Percentiles rank a stretch among this genome's conserved stretches.
phyloP scores from a whole-genome alignment of 2,797 vertebrate genomes.

The Arnoldichthys spilopterus region DNA sequence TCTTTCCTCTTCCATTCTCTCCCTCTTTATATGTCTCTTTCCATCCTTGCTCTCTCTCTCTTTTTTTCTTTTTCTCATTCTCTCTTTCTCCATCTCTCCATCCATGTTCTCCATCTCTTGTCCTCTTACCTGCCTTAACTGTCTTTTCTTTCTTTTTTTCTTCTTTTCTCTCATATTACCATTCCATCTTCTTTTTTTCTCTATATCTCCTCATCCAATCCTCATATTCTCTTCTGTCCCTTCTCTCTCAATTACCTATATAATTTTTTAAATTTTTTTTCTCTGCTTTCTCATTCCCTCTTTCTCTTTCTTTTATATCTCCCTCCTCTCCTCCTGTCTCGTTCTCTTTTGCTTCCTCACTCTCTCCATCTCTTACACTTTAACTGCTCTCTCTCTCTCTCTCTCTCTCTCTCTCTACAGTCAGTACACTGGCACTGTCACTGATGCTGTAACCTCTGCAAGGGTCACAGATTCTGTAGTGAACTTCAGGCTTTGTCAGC shows the following conservation, averaged over 20 bases:
- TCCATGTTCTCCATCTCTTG: slow-evolving; percentile 52
- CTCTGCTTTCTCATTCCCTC: slow-evolving; percentile 41
- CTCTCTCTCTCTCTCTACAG: neutral
- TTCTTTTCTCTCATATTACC: too few relatives aligned
- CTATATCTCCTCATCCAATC: too few relatives aligned
- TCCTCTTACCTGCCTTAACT: slow-evolving; percentile 15
- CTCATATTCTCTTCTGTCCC: too few relatives aligned
- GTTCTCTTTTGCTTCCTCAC: neutral
- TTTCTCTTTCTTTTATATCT: slow-evolving; percentile 6
- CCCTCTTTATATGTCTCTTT: neutral
- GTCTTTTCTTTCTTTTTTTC: slow-evolving; percentile 15
- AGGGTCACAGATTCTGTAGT: slow-evolving; percentile 65
- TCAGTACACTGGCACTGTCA: slow-evolving; percentile 59
- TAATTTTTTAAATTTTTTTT: too few relatives aligned
- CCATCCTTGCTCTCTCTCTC: neutral
- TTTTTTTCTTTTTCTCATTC: slow-evolving; percentile 9
- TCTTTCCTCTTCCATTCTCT: neutral
- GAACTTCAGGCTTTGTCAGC: slow-evolving; percentile 49
- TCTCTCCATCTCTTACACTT: neutral
- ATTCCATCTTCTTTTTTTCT: too few relatives aligned
- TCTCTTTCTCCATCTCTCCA: slow-evolving; percentile 44
- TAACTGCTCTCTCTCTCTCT: neutral
- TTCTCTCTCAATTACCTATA: too few relatives aligned
- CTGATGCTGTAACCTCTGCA: slow-evolving; percentile 49
- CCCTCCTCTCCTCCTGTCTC: neutral